These are phyloP conservation scores for Petrocephalus microphthalmus DNA, from an alignment of 2,113 vertebrate species.

Conservation along the genomic window DNA sequence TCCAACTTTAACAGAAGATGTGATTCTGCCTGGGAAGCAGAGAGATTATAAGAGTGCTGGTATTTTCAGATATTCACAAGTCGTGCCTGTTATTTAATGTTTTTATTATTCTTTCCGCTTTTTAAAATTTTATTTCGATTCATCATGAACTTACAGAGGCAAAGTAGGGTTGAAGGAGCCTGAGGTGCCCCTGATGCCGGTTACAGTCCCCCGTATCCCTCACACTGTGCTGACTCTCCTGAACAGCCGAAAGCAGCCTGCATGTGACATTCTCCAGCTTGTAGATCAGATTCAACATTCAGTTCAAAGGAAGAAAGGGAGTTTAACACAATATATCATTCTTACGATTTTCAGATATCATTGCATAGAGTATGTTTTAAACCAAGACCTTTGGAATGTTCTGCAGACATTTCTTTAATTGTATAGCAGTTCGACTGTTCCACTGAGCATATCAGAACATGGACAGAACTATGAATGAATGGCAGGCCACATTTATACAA, in stretches of 20 bases:
- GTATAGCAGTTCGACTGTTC: neutral
- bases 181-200: neutral
- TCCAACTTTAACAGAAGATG: slow-evolving; percentile 16
- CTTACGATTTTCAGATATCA: neutral
- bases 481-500: neutral
- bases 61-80: slow-evolving; percentile 52
- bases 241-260: slow-evolving; percentile 8
- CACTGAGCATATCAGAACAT: neutral
- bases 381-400: neutral
- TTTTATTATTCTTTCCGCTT: slow-evolving; percentile 30
- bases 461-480: neutral
- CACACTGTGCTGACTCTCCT: neutral
- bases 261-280: neutral
- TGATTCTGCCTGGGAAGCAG: slow-evolving; percentile 32
- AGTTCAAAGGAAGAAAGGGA: neutral
- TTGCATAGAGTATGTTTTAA: neutral
- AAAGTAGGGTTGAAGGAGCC: neutral
- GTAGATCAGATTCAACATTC: neutral
- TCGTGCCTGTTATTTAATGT: slow-evolving; percentile 57
- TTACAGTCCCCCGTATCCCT: neutral
- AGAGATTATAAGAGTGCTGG: slow-evolving; percentile 26
- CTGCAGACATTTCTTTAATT: neutral
- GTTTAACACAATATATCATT: neutral
- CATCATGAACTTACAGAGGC: neutral
- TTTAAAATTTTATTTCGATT: slow-evolving; percentile 26